phyloP scores from a whole-genome alignment of 2,888 invertebrate species.

The Xestoiulus laeticollis region DNA sequence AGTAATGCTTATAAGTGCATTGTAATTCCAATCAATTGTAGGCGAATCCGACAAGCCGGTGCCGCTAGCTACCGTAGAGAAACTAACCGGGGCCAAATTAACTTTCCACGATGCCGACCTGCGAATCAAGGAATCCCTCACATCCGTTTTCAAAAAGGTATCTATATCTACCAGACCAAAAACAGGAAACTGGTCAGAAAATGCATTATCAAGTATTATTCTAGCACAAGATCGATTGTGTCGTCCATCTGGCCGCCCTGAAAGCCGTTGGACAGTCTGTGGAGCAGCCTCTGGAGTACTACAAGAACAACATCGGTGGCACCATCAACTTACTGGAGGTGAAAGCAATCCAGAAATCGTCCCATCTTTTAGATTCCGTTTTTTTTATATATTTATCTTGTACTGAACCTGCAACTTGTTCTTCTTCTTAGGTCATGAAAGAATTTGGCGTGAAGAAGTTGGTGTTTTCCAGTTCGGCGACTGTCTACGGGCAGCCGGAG shows the following conservation, averaged over 20 bases:
- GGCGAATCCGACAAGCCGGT: conserved; percentile 71
- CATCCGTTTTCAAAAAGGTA: conserved; percentile 78
- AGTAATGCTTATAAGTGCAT: too few relatives aligned
- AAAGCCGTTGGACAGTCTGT: conserved; percentile 96
- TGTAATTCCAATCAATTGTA: too few relatives aligned
- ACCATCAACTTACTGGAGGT: conserved; percentile 86
- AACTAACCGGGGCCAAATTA: conserved; percentile 76
- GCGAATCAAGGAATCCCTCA: conserved; percentile 72
- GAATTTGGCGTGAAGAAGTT: conserved; percentile 77
- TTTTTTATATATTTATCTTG: too few relatives aligned
- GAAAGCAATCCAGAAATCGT: conserved; percentile 59
- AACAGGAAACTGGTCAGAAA: too few relatives aligned
- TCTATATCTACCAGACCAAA: conserved; percentile 58
- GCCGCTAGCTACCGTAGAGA: conserved; percentile 79
- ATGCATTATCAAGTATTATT: conserved; percentile 60
- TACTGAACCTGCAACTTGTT: not conserved
- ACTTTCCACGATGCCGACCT: conserved; percentile 79
- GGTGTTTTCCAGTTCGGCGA: conserved; percentile 90
- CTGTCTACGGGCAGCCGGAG: conserved; percentile 90
- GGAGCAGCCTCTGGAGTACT: conserved; percentile 84
- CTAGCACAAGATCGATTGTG: conserved; percentile 83
- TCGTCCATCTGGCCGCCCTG: conserved; percentile 94
- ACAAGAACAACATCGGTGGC: conserved; percentile 86
- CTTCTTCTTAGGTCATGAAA: conserved; percentile 76
- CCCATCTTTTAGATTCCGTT: too few relatives aligned